A percentile compares a stretch with the other conserved stretches of the same genome.
phyloP scores from a whole-genome alignment of 1,140 invertebrate genomes.

The Lepidotrigona ventralis region DNA sequence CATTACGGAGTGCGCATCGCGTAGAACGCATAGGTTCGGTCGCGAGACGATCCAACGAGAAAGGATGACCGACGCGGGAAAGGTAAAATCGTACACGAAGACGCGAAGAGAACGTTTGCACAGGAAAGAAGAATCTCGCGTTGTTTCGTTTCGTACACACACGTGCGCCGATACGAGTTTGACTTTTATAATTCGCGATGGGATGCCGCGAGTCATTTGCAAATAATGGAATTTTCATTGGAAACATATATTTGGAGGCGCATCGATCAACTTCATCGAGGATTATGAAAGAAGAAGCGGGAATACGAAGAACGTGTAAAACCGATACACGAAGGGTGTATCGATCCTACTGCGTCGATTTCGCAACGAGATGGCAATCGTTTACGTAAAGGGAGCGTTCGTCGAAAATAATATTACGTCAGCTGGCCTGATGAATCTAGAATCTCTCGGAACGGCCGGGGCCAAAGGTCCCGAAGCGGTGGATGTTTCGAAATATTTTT shows the following conservation, averaged over 20 bases:
- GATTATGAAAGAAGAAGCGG: too few species aligned
- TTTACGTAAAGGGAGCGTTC: conserved; percentile 6
- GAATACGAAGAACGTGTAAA: too few species aligned
- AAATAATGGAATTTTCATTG: neutral
- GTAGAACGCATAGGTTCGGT: conserved; percentile 9
- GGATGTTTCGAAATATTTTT: conserved; percentile 36
- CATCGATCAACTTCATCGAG: neutral
- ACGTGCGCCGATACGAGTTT: neutral
- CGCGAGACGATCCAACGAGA: conserved; percentile 40
- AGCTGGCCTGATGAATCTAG: neutral
- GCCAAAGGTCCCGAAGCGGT: neutral
- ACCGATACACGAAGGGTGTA: conserved; percentile 43
- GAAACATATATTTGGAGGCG: neutral
- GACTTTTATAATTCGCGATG: neutral
- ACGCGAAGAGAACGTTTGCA: conserved; percentile 31
- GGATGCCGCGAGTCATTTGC: neutral
- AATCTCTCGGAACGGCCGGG: neutral
- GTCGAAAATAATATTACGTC: conserved; percentile 28
- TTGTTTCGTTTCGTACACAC: neutral
- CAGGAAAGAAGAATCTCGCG: neutral
- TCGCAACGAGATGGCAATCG: conserved; percentile 37
- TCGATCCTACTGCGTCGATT: conserved; percentile 27
- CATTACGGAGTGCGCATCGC: conserved; percentile 57
- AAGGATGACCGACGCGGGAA: conserved; percentile 47
- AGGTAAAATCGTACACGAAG: conserved; percentile 33